Conservation (phyloP, 2,113 vertebrate genomes). For the Prunella himalayana region DNA sequence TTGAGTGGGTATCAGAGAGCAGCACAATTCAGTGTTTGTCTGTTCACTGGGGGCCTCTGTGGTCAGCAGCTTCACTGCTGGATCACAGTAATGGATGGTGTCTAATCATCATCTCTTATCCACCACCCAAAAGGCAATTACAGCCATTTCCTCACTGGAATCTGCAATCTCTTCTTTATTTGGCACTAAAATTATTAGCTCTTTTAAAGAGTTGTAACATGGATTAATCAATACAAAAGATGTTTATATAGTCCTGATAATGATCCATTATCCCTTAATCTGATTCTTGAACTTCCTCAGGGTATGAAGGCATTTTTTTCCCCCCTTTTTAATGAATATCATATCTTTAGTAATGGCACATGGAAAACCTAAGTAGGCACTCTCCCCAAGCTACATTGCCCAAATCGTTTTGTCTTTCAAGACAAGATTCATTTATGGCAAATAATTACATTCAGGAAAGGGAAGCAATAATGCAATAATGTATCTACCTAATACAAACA, state of each 20-base stretch:
- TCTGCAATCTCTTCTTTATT: slow-evolving; percentile 42
- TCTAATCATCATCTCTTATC: neutral
- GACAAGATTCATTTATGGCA: slow-evolving; percentile 24
- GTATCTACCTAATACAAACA: slow-evolving; percentile 6
- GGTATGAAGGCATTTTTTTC: neutral
- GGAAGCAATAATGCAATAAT: slow-evolving; percentile 15
- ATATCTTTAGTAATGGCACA: slow-evolving; percentile 41
- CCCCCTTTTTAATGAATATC: slow-evolving; percentile 5
- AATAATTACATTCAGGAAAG: slow-evolving; percentile 36
- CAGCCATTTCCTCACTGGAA: slow-evolving; percentile 54
- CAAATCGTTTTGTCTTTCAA: slow-evolving; percentile 18
- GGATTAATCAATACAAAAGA: slow-evolving; percentile 65
- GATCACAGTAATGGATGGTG: neutral
- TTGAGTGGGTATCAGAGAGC: neutral
- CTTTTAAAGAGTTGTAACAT: slow-evolving; percentile 41
- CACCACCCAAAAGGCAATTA: slow-evolving; percentile 6
- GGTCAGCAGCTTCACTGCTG: neutral
- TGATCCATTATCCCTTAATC: slow-evolving; percentile 60
- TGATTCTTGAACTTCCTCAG: slow-evolving; percentile 46
- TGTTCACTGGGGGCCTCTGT: neutral
- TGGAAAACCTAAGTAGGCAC: slow-evolving; percentile 24
- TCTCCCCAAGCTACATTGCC: neutral
- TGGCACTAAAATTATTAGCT: slow-evolving; percentile 63
- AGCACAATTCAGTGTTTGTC: neutral
- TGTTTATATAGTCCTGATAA: slow-evolving; percentile 60